A percentile compares a stretch with the other conserved stretches of the same genome.
phyloP scores from a whole-genome alignment of 2,113 vertebrate species.

The Steatornis caripensis region DNA sequence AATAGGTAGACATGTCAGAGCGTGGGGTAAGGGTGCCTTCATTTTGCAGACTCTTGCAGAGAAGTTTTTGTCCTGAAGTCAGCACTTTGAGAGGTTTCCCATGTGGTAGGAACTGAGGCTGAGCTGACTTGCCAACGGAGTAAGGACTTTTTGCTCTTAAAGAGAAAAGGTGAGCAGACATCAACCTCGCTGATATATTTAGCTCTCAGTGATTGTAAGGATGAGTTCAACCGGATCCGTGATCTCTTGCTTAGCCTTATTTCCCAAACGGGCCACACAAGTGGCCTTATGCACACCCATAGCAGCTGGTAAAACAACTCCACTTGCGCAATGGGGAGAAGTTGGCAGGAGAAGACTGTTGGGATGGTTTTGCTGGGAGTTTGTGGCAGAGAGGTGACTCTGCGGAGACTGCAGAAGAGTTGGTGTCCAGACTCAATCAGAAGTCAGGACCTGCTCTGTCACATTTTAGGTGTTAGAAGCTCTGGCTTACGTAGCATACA shows the following conservation, averaged over 20 bases:
- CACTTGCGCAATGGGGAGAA: not conserved
- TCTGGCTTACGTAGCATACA: not conserved
- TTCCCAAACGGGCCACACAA: slow-evolving; percentile 32
- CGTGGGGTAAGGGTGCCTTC: not conserved
- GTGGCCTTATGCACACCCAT: not conserved
- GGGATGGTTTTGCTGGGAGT: not conserved
- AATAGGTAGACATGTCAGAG: not conserved
- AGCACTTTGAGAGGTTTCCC: not conserved
- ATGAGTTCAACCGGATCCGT: not conserved
- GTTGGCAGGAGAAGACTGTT: not conserved
- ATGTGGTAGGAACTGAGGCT: not conserved
- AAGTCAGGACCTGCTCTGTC: not conserved
- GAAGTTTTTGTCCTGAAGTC: not conserved
- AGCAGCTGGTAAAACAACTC: slow-evolving; percentile 29
- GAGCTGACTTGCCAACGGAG: not conserved
- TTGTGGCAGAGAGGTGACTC: not conserved
- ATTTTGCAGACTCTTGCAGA: not conserved
- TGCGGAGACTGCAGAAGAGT: not conserved
- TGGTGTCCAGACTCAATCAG: not conserved
- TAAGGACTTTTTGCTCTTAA: not conserved
- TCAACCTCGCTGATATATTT: not conserved
- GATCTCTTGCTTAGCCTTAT: not conserved
- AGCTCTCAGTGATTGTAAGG: not conserved
- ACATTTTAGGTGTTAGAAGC: not conserved
- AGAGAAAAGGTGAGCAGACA: not conserved